Evolutionary conservation across 2,797 vertebrate genomes (phyloP).

Genomic region (Lateolabrax maculatus): DNA sequence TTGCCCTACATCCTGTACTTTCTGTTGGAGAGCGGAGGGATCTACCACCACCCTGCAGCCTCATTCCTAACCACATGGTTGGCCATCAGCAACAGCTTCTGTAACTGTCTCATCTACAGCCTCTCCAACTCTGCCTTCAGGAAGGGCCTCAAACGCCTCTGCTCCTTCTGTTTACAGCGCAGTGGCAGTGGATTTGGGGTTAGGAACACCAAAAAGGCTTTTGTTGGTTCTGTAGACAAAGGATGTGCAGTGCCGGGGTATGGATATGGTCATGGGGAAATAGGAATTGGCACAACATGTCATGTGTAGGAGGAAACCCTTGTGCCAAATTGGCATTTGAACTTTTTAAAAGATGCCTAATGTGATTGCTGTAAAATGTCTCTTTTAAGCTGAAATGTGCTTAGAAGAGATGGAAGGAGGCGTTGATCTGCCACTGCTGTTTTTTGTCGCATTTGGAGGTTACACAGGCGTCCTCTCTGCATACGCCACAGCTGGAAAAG

Average conservation of each 20-base stretch:
- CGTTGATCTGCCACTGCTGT: constrained; percentile 41
- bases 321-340: constrained; percentile 43
- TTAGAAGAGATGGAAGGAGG: constrained; percentile 47
- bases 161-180: constrained; percentile 91
- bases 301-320: constrained; percentile 77
- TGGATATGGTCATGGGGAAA: constrained; percentile 67
- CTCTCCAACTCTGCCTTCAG: constrained; percentile 98
- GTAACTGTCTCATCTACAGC: constrained; percentile 99
- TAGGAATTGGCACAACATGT: constrained; percentile 78
- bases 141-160: constrained; percentile 95
- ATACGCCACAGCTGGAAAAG: constrained; percentile 50
- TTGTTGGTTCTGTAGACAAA: constrained; percentile 80
- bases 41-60: constrained; percentile 89
- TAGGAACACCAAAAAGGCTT: constrained; percentile 87
- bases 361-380: constrained; percentile 50
- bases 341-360: constrained; percentile 36
- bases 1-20: constrained; percentile 99
- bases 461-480: constrained; percentile 52
- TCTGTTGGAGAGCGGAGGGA: constrained; percentile 93
- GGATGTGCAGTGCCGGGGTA: constrained; percentile 68
- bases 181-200: constrained; percentile 65
- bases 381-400: constrained; percentile 39
- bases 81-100: constrained; percentile 99
- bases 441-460: constrained; percentile 57
- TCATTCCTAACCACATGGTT: constrained; percentile 99